Base-by-base conservation (phyloP, 1,140 invertebrate genomes). In the Drosophila ficusphila region DNA sequence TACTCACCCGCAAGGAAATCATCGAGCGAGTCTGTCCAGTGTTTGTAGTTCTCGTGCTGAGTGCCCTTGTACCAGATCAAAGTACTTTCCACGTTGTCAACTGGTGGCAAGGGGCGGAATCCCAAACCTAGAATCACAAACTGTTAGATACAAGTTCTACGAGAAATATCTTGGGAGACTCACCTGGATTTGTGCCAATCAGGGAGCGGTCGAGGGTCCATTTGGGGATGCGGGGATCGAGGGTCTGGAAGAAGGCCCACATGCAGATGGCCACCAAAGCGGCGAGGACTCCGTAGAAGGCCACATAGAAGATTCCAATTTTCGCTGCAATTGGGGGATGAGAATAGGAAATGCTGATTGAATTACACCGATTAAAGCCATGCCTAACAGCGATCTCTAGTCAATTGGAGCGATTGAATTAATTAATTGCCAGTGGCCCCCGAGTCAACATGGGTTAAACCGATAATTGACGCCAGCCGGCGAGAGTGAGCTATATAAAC, bases 151-250 rank as follows among this genome's bases (percentile, higher is more conserved):
- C 16, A 9, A 11, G 67, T 60, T 34, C 42, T 36, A 4, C 9
- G 8, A 7, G 8, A 38, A 2, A 1, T 29, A 7, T 14, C 8
- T 0, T 9, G 11, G 0, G 4, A 1, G 27, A 48, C 70, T 92
- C 92, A 95, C 96, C 97, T 83, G 98, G 97, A 93, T 97, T 98
- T 64, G 95, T 97, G 76, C 97, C 97, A 69, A 99, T 97, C 56
- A 98, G 94, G 41, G 97, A 97, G 33, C 94, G 90, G 21, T 96
- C 94, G 39, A 97, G 92, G 81, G 95, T 94, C 94, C 97, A 97
- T 90, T 95, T 97, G 3, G 98, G 97, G 90, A 95, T 94, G 69
- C 96, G 94, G 4, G 95, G 94, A 92, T 98, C 97, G 69, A 99
- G 91, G 2, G 97, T 98, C 92, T 97, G 96, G 68, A 96, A 96